These are phyloP conservation scores for Megalonaias nervosa DNA, from an alignment of 1,140 invertebrate species.

Conservation along the genomic window DNA sequence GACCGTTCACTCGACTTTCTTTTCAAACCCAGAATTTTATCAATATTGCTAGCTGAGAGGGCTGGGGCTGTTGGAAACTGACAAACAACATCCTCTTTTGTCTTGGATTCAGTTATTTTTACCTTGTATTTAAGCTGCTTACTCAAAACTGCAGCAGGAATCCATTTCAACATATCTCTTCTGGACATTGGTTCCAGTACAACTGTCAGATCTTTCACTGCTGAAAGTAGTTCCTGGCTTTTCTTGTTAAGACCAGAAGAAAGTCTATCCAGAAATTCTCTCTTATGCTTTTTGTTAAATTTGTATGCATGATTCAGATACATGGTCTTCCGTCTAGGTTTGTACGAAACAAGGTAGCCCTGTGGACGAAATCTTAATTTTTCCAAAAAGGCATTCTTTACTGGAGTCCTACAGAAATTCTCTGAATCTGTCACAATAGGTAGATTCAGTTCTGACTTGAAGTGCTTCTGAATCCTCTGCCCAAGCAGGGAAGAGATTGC, in stretches of 20 bases:
- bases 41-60: conserved; percentile 52
- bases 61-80: conserved; percentile 55
- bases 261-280: conserved; percentile 41
- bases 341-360: conserved; percentile 52
- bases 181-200: conserved; percentile 41
- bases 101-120: conserved; percentile 1
- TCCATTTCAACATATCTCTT: conserved; percentile 52
- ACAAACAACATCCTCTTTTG: conserved; percentile 11
- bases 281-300: conserved; percentile 52
- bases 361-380: conserved; percentile 50
- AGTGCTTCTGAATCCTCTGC: conserved; percentile 56
- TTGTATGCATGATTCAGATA: conserved; percentile 55
- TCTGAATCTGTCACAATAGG: conserved; percentile 53
- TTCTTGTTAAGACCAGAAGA: conserved; percentile 47
- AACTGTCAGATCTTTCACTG: conserved; percentile 49
- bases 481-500: conserved; percentile 60
- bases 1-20: conserved; percentile 17
- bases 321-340: conserved; percentile 38
- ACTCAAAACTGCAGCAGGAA: conserved; percentile 28
- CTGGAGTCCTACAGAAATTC: conserved; percentile 56
- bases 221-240: conserved; percentile 41
- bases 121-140: conserved; percentile 18
- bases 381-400: conserved; percentile 52
- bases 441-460: conserved; percentile 49
- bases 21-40: conserved; percentile 57